Base-by-base conservation (phyloP, 2,888 invertebrate species). In the Xestia c-nigrum region DNA sequence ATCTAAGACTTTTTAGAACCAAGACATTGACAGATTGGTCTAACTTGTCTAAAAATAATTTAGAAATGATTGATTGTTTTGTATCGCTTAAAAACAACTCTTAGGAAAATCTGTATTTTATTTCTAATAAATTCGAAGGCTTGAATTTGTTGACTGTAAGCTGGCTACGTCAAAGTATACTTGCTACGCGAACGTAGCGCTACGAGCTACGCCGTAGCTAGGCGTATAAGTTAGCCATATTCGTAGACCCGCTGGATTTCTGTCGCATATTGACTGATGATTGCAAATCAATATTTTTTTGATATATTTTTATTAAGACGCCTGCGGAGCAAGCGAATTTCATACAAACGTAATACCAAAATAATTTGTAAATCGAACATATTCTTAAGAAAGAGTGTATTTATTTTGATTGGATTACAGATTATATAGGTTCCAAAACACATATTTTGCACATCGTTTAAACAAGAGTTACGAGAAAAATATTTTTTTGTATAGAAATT, bases 121-220 rank as follows among this genome's bases (percentile, higher is more conserved):
- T 16, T 16, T 9, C 7, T 31, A 59, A 19, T 31, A 38, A 31
- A 61, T 19, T 16, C n/a, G 38, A 52, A 24, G 9, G 3, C 9
- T 78, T 21, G 10, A 16, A n/a, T 10, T 5, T 5, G 12, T 59
- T 43, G 6, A 46, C 21, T 9, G 12, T 38, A n/a, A 21, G 14
- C 6, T 46, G 14, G 14, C 63, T 78, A 50, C 50, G 47, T 31
- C 12, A n/a, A 19, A 24, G 16, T 47, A n/a, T 59, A 74, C 65
- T 24, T 6, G 40, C 47, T 81, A 75, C 55, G 81, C 43, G 19
- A 46, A 46, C 82, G 78, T 79, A 79, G 82, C 82, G 14, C 43
- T 21, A 38, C 16, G n/a, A 19, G 74, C 74, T 81, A 67, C 81
- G 81, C n/a, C 73, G 73, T 72, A 72, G 72, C 73, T 12, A 7